Evolutionary conservation across 1,140 invertebrate species (phyloP).

Genomic region (Steinernema khuongi): DNA sequence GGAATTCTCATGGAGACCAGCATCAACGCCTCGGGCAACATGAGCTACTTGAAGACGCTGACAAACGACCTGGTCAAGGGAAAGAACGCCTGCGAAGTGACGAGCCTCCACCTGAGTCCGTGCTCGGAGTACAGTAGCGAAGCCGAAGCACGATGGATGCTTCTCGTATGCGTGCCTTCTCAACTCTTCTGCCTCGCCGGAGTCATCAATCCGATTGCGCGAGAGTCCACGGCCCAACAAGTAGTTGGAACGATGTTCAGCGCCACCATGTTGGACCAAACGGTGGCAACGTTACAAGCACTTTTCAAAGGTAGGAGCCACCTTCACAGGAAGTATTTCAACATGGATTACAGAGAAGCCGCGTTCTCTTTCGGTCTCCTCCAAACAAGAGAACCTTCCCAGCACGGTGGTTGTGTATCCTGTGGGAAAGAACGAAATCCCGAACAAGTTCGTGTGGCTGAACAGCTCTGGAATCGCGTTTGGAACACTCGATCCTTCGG

Average conservation of each 20-base stretch:
- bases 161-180: not conserved
- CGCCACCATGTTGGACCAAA: not conserved
- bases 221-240: constrained; percentile 4
- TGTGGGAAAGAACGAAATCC: not conserved
- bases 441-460: not conserved
- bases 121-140: not conserved
- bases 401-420: not conserved
- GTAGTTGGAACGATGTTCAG: not conserved
- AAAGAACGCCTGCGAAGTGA: not conserved
- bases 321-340: too few relatives aligned
- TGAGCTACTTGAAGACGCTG: not conserved
- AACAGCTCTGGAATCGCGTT: not conserved
- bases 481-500: not conserved
- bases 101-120: not conserved
- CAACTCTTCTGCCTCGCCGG: not conserved
- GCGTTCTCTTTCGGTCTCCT: not conserved
- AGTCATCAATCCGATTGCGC: not conserved
- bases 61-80: not conserved
- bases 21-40: not conserved
- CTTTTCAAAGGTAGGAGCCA: not conserved
- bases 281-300: not conserved
- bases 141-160: not conserved
- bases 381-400: not conserved
- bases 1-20: not conserved
- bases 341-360: not conserved